Evolutionary conservation across 2,888 invertebrate species (phyloP).

Genomic region (Lasioglossum leucozonium): DNA sequence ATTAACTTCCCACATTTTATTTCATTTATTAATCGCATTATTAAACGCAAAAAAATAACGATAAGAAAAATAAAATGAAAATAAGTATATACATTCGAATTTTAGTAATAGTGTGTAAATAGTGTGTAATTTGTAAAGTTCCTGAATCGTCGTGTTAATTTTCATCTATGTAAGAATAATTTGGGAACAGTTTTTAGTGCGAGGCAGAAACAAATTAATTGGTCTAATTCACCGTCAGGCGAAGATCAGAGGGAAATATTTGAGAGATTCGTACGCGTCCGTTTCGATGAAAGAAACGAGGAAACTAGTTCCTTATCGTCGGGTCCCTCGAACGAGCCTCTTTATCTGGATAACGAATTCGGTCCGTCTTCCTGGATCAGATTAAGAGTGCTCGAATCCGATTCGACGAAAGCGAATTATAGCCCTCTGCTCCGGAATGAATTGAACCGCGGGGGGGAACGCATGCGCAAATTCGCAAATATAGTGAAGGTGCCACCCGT

Average conservation of each 20-base stretch:
- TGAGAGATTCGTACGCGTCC: background rate
- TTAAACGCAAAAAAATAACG: no score
- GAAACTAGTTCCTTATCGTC: background rate
- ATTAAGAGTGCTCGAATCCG: slow-evolving; percentile 8
- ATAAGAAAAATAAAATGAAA: no score
- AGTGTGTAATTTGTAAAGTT: background rate
- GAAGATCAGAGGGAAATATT: background rate
- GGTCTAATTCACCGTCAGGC: background rate
- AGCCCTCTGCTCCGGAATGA: background rate
- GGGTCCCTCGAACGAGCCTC: background rate
- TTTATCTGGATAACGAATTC: background rate
- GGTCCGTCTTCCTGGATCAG: background rate
- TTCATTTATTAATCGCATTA: no score
- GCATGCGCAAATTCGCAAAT: background rate
- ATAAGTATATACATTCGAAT: no score
- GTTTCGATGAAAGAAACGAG: background rate
- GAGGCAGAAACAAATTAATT: background rate
- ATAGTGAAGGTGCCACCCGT: background rate
- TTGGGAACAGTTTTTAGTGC: background rate
- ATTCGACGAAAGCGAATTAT: background rate
- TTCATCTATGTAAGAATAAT: background rate
- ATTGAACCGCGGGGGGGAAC: background rate
- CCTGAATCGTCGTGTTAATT: background rate
- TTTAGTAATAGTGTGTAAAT: no score
- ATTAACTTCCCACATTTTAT: no score